Evolutionary conservation across 1,140 invertebrate genomes (phyloP).

Genomic region (Aphidius gifuensis): DNA sequence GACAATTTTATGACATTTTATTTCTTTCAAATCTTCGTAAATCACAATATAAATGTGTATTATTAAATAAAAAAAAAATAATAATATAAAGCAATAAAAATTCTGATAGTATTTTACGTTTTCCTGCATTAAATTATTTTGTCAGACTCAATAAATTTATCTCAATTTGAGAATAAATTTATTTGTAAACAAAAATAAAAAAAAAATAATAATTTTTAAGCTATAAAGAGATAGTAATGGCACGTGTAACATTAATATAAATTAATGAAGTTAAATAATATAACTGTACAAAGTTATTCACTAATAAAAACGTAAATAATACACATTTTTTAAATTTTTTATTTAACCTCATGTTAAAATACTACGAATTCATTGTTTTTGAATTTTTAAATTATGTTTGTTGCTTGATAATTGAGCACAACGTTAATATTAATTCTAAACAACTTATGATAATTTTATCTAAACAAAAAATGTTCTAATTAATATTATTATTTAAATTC

Average conservation of each 20-base stretch:
- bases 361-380: conserved; percentile 19
- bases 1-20: conserved; percentile 16
- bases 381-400: neutral
- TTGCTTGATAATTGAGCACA: conserved; percentile 35
- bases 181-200: neutral
- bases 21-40: conserved; percentile 19
- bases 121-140: too few species aligned
- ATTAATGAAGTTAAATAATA: neutral
- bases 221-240: conserved; percentile 7
- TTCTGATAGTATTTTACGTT: too few species aligned
- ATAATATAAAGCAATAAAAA: conserved; percentile 21
- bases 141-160: too few species aligned
- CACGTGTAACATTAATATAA: conserved; percentile 1
- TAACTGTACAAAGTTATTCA: neutral
- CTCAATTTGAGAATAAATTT: neutral
- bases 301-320: conserved; percentile 31
- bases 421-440: conserved; percentile 29
- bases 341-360: conserved; percentile 29
- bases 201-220: neutral
- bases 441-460: neutral
- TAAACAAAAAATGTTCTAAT: too few species aligned
- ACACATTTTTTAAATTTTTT: conserved; percentile 36
- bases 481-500: too few species aligned
- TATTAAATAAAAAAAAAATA: conserved; percentile 27
- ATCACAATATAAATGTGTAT: conserved; percentile 35